Evolutionary conservation across 2,113 vertebrate species (phyloP).

Genomic region (Halcyon senegalensis): DNA sequence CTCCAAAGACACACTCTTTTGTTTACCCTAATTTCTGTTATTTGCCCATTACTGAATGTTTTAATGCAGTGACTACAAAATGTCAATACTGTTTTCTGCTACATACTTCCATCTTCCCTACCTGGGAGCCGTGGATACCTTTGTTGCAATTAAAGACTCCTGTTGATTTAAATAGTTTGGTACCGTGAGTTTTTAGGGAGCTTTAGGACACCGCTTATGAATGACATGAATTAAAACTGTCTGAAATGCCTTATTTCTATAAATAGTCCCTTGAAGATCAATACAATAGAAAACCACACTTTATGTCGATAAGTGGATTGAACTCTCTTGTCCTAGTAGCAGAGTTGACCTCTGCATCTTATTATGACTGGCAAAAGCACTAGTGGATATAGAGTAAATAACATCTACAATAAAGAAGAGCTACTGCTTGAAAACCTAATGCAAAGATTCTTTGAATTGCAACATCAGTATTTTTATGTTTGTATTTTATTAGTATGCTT

Average conservation of each 20-base stretch:
- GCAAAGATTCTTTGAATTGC: not conserved
- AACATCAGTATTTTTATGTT: not conserved
- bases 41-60: not conserved
- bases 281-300: not conserved
- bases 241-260: not conserved
- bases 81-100: not conserved
- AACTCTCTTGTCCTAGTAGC: accelerated
- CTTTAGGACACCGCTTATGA: not conserved
- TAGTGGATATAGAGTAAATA: not conserved
- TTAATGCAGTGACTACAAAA: not conserved
- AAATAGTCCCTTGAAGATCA: not conserved
- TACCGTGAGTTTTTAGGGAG: not conserved
- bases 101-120: not conserved
- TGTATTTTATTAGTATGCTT: not conserved
- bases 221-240: not conserved
- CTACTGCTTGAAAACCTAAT: not conserved
- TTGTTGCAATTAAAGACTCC: not conserved
- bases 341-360: not conserved
- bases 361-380: not conserved
- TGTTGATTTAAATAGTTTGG: not conserved
- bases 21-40: not conserved
- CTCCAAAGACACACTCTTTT: not conserved
- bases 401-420: not conserved
- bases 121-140: not conserved
- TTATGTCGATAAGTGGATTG: not conserved